Percentiles rank a stretch among this genome's conserved stretches.
These are phyloP conservation scores for Trichogramma pretiosum DNA, from an alignment of 1,140 invertebrate genomes.

Conservation along the genomic window DNA sequence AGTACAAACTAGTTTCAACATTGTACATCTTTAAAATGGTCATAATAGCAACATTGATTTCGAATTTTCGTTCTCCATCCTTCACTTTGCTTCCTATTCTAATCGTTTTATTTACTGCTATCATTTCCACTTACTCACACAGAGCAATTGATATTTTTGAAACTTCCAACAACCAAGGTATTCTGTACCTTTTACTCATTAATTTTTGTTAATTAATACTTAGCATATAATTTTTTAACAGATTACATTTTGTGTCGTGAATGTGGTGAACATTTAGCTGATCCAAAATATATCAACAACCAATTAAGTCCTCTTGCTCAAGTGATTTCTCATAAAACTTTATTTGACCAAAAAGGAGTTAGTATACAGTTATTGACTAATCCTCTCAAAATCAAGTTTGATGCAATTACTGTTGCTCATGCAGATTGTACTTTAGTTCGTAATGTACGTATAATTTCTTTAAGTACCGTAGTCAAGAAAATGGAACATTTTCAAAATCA, in stretches of 20 bases:
- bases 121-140: constrained; percentile 6
- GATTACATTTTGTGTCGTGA: constrained; percentile 45
- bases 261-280: constrained; percentile 46
- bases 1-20: too few species aligned
- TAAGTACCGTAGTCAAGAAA: neutral
- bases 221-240: constrained; percentile 22
- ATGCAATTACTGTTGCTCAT: constrained; percentile 43
- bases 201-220: constrained; percentile 1
- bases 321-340: constrained; percentile 39
- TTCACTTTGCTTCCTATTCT: neutral
- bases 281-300: constrained; percentile 43
- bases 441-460: constrained; percentile 14
- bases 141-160: neutral
- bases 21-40: too few species aligned
- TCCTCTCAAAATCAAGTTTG: constrained; percentile 45
- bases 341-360: constrained; percentile 44
- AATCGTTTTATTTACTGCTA: neutral
- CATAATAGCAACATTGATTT: too few species aligned
- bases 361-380: constrained; percentile 45
- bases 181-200: neutral
- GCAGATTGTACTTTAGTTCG: constrained; percentile 42
- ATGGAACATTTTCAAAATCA: neutral
- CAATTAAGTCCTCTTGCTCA: constrained; percentile 41
- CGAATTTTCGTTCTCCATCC: too few species aligned
- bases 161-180: constrained; percentile 11